phyloP scores from a whole-genome alignment of 1,140 invertebrate genomes.

The Musca domestica region DNA sequence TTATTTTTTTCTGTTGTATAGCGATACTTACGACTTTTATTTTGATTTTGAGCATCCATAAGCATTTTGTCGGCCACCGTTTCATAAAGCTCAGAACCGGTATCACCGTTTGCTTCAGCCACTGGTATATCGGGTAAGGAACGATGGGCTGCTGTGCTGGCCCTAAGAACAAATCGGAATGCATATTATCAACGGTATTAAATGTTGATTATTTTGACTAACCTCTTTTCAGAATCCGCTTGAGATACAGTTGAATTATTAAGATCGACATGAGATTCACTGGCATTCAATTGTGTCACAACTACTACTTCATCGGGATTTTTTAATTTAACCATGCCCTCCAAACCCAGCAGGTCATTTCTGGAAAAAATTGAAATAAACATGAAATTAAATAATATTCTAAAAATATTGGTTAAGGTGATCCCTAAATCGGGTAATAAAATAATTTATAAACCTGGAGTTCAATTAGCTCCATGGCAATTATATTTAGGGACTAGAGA shows the following conservation, averaged over 20 bases:
- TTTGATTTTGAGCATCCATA: constrained; percentile 43
- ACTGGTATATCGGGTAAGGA: constrained; percentile 68
- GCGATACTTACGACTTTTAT: constrained; percentile 46
- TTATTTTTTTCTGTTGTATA: too few relatives aligned
- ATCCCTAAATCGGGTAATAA: too few relatives aligned
- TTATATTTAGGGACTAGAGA: too few relatives aligned
- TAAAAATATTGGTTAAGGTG: too few relatives aligned
- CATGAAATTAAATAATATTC: neutral
- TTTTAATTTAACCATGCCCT: constrained; percentile 59
- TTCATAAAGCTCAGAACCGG: constrained; percentile 66
- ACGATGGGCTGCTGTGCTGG: constrained; percentile 57
- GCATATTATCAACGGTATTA: too few relatives aligned
- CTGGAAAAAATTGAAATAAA: constrained; percentile 40
- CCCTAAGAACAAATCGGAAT: constrained; percentile 37
- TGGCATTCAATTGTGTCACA: constrained; percentile 43
- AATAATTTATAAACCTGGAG: too few relatives aligned
- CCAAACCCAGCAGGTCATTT: constrained; percentile 57
- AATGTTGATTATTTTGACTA: neutral
- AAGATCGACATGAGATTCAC: constrained; percentile 47
- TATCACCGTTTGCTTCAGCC: constrained; percentile 56
- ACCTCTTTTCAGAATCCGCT: constrained; percentile 50
- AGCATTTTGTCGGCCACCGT: constrained; percentile 62
- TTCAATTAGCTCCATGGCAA: too few relatives aligned
- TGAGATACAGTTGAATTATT: constrained; percentile 47
- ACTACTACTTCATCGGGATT: constrained; percentile 58